Evolutionary conservation across 1,140 invertebrate species (phyloP), one percentile per base, ranked within the genome.

Genomic region (Drosophila pallidifrons): DNA sequence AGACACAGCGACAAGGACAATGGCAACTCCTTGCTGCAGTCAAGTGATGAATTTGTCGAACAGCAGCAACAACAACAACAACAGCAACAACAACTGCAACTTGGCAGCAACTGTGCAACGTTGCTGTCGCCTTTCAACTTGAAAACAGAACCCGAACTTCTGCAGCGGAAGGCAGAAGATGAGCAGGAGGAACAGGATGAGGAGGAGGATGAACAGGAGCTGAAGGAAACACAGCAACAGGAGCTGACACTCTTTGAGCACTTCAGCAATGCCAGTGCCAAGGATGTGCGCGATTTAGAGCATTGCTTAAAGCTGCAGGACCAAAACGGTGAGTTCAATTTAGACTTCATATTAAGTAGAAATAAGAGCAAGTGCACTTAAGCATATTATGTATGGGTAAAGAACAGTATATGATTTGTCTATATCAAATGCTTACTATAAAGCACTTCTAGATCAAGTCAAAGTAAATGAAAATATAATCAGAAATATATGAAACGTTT

Each of bases 221-320:
- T 35, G 3, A 8, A 30, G 3, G 20, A 46, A 32, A 59, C 57
- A 41, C 55, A 74, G 74, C 65, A 83, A 64, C 71, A 58, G 55
- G 54, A 60, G 38, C 54, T 54, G 32, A 46, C 67, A 25, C 73
- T 83, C 51, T 81, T 77, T 47, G 81, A 78, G 30, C 85, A 72
- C 68, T 79, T 82, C 30, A 76, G 70, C 76, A 87, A 71, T 75
- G 71, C 76, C 66, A 69, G 74, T n/a, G 47, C 60, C 30, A 83
- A 87, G 77, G 83, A 87, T 75, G 85, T 83, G 55, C 73, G 60
- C 54, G 76, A 82, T 32, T 73, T 87, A 54, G 79, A 87, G 68
- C 79, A 82, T 7, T 81, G 83, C 65, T 60, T 89, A 52, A 88
- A 88, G 73, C 76, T 83, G 67, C 69, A 83, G 74, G 45, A 70